phyloP scores from a whole-genome alignment of 2,888 invertebrate genomes.

The Dexiosoma caninum region DNA sequence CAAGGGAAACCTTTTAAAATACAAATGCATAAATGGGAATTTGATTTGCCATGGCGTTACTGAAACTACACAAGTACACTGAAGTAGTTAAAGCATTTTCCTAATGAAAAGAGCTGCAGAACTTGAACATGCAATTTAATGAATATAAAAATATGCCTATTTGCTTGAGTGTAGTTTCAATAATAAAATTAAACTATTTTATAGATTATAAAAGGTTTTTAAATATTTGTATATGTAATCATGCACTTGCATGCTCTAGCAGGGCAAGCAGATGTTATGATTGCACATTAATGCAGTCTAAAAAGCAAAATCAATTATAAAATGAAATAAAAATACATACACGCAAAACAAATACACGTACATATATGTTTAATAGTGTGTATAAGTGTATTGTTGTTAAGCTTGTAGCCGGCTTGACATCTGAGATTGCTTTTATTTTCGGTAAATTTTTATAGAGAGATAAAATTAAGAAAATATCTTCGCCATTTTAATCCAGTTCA shows the following conservation, averaged over 20 bases:
- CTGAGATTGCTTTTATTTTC: too few relatives aligned
- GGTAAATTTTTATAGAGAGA: too few relatives aligned
- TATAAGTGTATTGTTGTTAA: background rate
- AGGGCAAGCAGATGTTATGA: background rate
- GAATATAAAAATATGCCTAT: too few relatives aligned
- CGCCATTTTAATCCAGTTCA: too few relatives aligned
- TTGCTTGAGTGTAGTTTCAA: background rate
- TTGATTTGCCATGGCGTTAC: conserved; percentile 7
- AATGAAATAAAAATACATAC: background rate
- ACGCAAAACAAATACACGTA: too few relatives aligned
- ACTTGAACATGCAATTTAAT: background rate
- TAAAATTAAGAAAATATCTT: too few relatives aligned
- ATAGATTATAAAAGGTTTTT: conserved; percentile 15
- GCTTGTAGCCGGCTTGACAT: too few relatives aligned
- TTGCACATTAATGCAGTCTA: background rate
- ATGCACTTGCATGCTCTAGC: too few relatives aligned
- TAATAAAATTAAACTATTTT: background rate
- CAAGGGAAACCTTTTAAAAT: conserved; percentile 36
- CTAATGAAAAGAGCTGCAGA: background rate
- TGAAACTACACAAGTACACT: conserved; percentile 14
- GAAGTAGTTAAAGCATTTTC: background rate
- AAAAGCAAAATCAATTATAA: conserved; percentile 27
- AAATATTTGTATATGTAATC: conserved; percentile 12
- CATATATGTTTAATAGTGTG: background rate
- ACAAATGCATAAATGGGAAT: conserved; percentile 27